These are phyloP conservation scores for Eufriesea mexicana DNA, from an alignment of 1,140 invertebrate species.

Conservation along the genomic window DNA sequence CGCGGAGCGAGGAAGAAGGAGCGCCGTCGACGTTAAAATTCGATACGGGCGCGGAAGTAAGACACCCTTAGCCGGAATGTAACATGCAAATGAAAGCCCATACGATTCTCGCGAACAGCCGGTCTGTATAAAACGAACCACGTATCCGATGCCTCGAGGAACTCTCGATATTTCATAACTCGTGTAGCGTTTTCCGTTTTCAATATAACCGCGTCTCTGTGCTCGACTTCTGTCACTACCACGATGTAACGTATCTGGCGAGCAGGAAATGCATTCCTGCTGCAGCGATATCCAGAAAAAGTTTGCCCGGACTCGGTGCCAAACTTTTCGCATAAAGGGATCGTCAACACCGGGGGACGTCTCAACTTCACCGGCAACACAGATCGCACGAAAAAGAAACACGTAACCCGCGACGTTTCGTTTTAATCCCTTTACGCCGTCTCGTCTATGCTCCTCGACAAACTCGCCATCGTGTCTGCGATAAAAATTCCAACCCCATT, in stretches of 20 bases:
- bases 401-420: not conserved
- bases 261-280: constrained; percentile 44
- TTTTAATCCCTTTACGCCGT: not conserved
- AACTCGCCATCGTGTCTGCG: too few relatives aligned
- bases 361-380: constrained; percentile 19
- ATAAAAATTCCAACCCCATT: not conserved
- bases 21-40: too few relatives aligned
- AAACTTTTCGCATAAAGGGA: constrained; percentile 51
- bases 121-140: constrained; percentile 2
- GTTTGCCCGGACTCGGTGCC: constrained; percentile 25
- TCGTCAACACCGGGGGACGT: constrained; percentile 25
- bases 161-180: constrained; percentile 43
- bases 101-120: not conserved
- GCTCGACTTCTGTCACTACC: constrained; percentile 48
- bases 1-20: too few relatives aligned
- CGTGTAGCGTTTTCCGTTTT: constrained; percentile 41
- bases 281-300: constrained; percentile 47
- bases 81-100: constrained; percentile 16
- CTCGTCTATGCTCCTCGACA: not conserved
- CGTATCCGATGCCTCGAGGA: not conserved
- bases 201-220: constrained; percentile 43
- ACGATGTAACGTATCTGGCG: constrained; percentile 40
- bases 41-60: not conserved
- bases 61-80: not conserved
- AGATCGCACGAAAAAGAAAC: constrained; percentile 14